phyloP scores from a whole-genome alignment of 2,113 vertebrate genomes.

The Malurus elegans region DNA sequence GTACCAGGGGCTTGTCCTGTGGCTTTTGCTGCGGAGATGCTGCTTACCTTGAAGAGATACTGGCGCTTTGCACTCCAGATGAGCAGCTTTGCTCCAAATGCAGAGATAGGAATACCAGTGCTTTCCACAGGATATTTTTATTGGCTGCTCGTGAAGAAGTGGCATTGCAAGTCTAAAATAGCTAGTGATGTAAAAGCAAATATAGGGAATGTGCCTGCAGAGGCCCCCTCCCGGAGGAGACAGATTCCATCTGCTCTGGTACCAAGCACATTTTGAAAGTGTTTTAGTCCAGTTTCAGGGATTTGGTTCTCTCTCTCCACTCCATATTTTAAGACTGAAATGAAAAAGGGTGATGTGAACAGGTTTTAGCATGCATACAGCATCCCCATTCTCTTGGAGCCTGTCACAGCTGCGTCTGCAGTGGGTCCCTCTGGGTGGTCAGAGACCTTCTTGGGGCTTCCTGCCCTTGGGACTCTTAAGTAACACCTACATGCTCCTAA shows the following conservation, averaged over 20 bases:
- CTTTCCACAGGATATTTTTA: slow-evolving; percentile 37
- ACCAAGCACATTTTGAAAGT: not conserved
- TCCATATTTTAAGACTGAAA: slow-evolving; percentile 4
- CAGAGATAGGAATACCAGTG: not conserved
- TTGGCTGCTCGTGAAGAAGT: not conserved
- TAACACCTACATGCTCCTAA: not conserved
- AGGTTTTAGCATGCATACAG: not conserved
- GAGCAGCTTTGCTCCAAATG: not conserved
- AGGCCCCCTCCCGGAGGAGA: not conserved
- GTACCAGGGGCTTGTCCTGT: rapidly evolving
- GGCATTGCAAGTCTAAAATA: slow-evolving; percentile 30
- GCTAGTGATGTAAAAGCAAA: slow-evolving; percentile 1
- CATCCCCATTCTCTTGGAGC: rapidly evolving
- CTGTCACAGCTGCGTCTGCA: not conserved
- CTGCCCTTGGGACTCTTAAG: not conserved
- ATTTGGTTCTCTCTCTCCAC: not conserved
- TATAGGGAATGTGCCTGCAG: slow-evolving; percentile 1
- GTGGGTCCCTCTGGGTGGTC: not conserved
- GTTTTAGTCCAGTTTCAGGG: not conserved
- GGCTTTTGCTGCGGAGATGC: not conserved
- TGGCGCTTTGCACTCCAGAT: not conserved
- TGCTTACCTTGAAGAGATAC: not conserved
- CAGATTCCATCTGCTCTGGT: slow-evolving; percentile 30
- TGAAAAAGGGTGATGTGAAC: not conserved
- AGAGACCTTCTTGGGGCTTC: not conserved